phyloP scores from a whole-genome alignment of 2,888 invertebrate species.

The Vanessa cardui region DNA sequence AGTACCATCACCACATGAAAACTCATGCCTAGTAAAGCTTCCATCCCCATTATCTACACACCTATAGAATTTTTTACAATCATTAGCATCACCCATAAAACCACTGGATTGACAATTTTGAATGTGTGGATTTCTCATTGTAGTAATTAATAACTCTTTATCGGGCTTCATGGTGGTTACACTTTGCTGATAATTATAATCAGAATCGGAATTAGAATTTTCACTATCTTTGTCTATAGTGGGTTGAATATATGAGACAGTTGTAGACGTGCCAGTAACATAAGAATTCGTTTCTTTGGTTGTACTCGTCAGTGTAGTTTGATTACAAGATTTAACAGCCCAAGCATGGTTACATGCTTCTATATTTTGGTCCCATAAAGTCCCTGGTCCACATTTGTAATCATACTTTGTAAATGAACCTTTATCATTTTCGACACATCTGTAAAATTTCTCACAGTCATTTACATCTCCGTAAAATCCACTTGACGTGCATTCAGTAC shows the following conservation, averaged over 20 bases:
- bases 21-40: conserved; percentile 83
- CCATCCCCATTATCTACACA: conserved; percentile 79
- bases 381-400: conserved; percentile 83
- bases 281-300: conserved; percentile 25
- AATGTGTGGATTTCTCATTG: conserved; percentile 16
- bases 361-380: conserved; percentile 83
- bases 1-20: conserved; percentile 86
- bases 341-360: conserved; percentile 84
- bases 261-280: conserved; percentile 31
- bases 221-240: conserved; percentile 36
- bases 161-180: conserved; percentile 25
- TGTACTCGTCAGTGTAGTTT: conserved; percentile 22
- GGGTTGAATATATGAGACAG: conserved; percentile 37
- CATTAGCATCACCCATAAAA: conserved; percentile 42
- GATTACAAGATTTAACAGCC: conserved; percentile 60
- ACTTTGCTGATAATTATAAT: not conserved
- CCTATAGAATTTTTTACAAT: conserved; percentile 47
- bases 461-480: conserved; percentile 83
- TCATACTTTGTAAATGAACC: conserved; percentile 77
- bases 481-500: conserved; percentile 57
- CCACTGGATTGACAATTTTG: conserved; percentile 39
- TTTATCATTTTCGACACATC: conserved; percentile 83
- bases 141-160: conserved; percentile 3
- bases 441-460: conserved; percentile 86
- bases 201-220: conserved; percentile 16